Evolutionary conservation across 92 coral and sea anemone species (phyloP), one percentile per base, ranked within the genome.

Genomic region (Siderastrea radians): DNA sequence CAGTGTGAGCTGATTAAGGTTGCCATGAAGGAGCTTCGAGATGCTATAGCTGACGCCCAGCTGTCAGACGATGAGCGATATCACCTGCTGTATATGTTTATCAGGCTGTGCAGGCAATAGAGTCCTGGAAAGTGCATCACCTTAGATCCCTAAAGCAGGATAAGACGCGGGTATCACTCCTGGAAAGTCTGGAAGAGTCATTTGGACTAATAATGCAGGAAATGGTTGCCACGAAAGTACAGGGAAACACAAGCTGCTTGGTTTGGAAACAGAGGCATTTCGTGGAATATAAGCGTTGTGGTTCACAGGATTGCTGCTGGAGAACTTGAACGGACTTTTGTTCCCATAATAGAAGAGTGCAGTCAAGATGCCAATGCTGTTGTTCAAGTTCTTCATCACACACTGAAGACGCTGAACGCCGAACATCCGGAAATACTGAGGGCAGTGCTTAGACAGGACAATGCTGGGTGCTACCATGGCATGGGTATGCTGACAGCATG

Each of bases 91-190:
- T 89, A 51, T 83, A 58, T 67, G 5, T 89, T 64, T 72, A 68
- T 19, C 85, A 83, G 47, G 65, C 85, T 17, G 67, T 67, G 59
- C 62, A 81, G 46, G 75, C 91, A n/a, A 74, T 88, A 44, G 84
- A 89, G 65, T 82, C 87, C 5, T 87, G 90, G 90, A 87, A 87
- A 60, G 81, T 86, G 16, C 90, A 87, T 15, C 90, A 81, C 8
- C 68, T 88, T 19, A 46, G 91, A 55, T 77, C 89, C 15, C 45
- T 84, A 4, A 79, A 83, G 61, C 92, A 89, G 60, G 92, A 89
- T 48, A 89, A 89, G 82, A 79, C 87, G 19, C 71, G 91, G 45
- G 65, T 7, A 12, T 14, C 47, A 5, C 9, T 51, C 2, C 46
- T 88, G 16, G 78, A 88, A 48, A 49, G 72, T 15, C 78, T 88